Evolutionary conservation across 1,140 invertebrate genomes (phyloP), one percentile per base, ranked within the genome.

Genomic region (Drosophila tani): DNA sequence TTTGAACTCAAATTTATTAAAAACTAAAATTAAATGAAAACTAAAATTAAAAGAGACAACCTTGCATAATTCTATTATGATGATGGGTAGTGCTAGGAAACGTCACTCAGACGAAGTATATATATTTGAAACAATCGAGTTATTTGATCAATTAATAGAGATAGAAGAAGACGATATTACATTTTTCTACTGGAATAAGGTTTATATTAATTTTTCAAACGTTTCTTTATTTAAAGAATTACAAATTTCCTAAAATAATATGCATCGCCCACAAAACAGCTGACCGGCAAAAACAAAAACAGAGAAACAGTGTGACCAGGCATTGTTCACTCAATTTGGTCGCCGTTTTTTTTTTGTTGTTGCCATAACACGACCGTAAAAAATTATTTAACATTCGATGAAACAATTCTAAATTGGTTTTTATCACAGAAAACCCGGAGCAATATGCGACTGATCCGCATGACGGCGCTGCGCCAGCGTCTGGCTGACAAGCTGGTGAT

Each of bases 381-480:
- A 46, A 55, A 17, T 38, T 78, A 55, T 60, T 60, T 35, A 69
- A 68, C 45, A 56, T 46, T 50, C 9, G 9, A 27, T 51, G 19
- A 47, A 64, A 14, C 40, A 51, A 11, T 7, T 40, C n/a, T 15
- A 69, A 69, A 41, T 62, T 57, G 14, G n/a, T 14, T 40, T 56
- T 56, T 24, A 57, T 77, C 47, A 78, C 74, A 62, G 75, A 78
- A 69, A 62, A 41, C 35, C 29, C 5, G 4, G 1, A 43, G 14
- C 19, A 5, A 60, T 49, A 86, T 88, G 84, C 80, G 81, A 73
- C 75, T 86, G 40, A 62, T 86, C 21, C 75, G 86, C 19, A 24
- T 91, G 27, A 38, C 57, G 19, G 76, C 92, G 91, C 41, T 92
- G 29, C 75, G 84, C 11, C 66, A 75, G 38, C 69, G 75, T 5